These are phyloP conservation scores for Xestobium rufovillosum DNA, from an alignment of 2,888 invertebrate genomes.

Conservation along the genomic window DNA sequence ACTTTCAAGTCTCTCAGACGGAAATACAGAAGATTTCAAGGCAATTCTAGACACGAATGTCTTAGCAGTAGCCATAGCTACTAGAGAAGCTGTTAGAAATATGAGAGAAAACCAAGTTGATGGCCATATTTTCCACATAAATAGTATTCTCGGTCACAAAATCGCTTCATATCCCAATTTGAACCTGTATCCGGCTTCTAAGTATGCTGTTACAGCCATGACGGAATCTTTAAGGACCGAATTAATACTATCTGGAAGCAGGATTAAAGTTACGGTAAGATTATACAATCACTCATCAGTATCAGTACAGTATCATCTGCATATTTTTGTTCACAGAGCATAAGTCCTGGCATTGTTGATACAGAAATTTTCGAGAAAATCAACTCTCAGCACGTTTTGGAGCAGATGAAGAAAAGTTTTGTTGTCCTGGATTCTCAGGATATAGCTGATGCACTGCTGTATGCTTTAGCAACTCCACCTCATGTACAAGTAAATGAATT, in stretches of 20 bases:
- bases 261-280: conserved; percentile 5
- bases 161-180: not conserved
- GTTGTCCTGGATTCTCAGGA: conserved; percentile 24
- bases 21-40: not conserved
- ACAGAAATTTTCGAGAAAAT: conserved; percentile 24
- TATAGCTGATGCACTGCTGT: conserved; percentile 27
- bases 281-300: no score
- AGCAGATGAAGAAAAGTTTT: conserved; percentile 14
- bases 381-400: conserved; percentile 18
- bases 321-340: conserved; percentile 23
- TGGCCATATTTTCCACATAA: conserved; percentile 10
- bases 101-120: conserved; percentile 8
- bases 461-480: conserved; percentile 25
- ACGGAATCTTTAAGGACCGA: conserved; percentile 3
- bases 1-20: conserved; percentile 1
- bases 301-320: no score
- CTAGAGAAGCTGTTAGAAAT: conserved; percentile 6
- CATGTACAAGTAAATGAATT: conserved; percentile 24
- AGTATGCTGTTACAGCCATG: conserved; percentile 6
- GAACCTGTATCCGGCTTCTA: conserved; percentile 5
- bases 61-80: conserved; percentile 1
- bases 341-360: conserved; percentile 27
- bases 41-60: not conserved
- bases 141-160: conserved; percentile 5
- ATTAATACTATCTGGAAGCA: not conserved